These are phyloP conservation scores for Echinometra lucunter DNA, from an alignment of 53 echinoderm and acorn worm genomes.

Conservation along the genomic window DNA sequence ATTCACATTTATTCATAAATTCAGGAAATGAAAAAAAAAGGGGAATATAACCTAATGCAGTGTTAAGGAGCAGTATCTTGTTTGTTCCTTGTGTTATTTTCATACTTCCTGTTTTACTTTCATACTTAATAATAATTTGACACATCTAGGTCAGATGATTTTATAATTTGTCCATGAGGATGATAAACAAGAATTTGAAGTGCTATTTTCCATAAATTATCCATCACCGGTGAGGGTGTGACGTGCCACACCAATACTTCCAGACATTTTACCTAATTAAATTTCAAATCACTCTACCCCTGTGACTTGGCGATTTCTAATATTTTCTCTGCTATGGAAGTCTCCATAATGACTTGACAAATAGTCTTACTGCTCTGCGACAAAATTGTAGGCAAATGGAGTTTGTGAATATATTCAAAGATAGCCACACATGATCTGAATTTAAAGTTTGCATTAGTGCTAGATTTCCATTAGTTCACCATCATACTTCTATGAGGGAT, in stretches of 20 bases:
- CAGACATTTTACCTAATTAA: conserved; percentile 20
- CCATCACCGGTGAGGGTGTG: neutral
- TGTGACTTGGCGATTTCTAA: neutral
- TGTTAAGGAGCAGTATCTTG: neutral
- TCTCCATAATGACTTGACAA: neutral
- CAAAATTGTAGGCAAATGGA: no score
- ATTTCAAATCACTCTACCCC: conserved; percentile 13
- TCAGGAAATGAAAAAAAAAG: neutral
- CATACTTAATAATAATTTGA: neutral
- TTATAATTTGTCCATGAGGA: neutral
- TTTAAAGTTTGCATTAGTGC: no score
- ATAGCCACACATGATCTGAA: no score
- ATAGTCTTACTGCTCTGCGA: neutral
- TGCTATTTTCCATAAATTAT: neutral
- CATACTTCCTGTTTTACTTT: neutral
- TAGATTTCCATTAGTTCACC: no score
- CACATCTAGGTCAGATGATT: neutral
- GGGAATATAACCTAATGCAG: no score
- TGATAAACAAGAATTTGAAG: conserved; percentile 33
- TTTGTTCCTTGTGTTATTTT: neutral
- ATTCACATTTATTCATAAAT: neutral
- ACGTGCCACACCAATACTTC: neutral
- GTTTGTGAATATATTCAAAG: no score
- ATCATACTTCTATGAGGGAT: no score
- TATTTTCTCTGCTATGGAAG: neutral